Conservation (phyloP, 2,113 vertebrate species). For the Danionella cerebrum region DNA sequence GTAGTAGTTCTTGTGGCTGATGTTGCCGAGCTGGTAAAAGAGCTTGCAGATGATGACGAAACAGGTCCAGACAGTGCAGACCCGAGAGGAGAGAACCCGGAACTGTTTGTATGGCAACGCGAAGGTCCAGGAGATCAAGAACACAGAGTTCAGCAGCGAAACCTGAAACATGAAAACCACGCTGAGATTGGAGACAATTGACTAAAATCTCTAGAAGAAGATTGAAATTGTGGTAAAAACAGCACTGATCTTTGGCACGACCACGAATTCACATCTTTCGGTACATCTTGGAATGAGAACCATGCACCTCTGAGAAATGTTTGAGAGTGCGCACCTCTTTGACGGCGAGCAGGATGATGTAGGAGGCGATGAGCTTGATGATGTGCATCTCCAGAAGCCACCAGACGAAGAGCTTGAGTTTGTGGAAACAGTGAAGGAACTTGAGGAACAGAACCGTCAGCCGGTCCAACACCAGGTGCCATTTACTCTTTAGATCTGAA, state of each 20-base stretch:
- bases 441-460: slow-evolving; percentile 92
- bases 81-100: slow-evolving; percentile 80
- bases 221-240: too few species aligned
- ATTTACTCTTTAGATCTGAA: slow-evolving; percentile 87
- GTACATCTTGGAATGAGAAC: too few species aligned
- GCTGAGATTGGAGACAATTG: too few species aligned
- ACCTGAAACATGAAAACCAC: slow-evolving; percentile 56
- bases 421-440: slow-evolving; percentile 94
- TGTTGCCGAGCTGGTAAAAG: slow-evolving; percentile 89
- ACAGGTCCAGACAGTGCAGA: slow-evolving; percentile 95
- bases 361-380: slow-evolving; percentile 92
- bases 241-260: too few species aligned
- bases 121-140: slow-evolving; percentile 91
- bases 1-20: slow-evolving; percentile 71
- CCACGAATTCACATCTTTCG: too few species aligned
- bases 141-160: slow-evolving; percentile 79
- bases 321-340: slow-evolving; percentile 67
- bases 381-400: slow-evolving; percentile 95
- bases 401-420: slow-evolving; percentile 92
- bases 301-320: too few species aligned
- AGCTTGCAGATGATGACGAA: slow-evolving; percentile 96
- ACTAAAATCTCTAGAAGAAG: too few species aligned
- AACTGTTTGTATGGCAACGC: slow-evolving; percentile 90
- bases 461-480: slow-evolving; percentile 93
- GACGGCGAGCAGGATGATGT: slow-evolving; percentile 84